Evolutionary conservation across 30 jellyfish, hydroid and myxozoan genomes (phyloP), one percentile per base, ranked within the genome.

Genomic region (Aurelia sp.): DNA sequence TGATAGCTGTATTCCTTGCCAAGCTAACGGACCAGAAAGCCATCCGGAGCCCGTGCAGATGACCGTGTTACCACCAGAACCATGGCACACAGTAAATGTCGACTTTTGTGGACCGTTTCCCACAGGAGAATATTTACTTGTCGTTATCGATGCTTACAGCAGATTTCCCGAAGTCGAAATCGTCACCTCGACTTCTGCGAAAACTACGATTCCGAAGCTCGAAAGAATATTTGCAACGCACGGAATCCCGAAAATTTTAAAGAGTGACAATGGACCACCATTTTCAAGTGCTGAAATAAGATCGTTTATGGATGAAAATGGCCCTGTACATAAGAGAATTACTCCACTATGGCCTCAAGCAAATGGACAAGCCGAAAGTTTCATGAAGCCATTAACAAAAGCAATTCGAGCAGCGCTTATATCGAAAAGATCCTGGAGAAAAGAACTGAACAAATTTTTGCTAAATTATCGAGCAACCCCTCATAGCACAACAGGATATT

Each of bases 341-440:
- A 2, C 55, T 84, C 30, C 94, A 74, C 63, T 81, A 50, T 81
- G 91, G 91, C 58, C 91, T 10, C 76, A 65, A 81, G 87, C 87
- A 40, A 84, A 82, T 55, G 18, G 78, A 22, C 86, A 82, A 68
- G 86, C 86, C 24, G 86, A 82, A 41, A 82, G 48, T 41, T 82
- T 82, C 50, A 82, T 48, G 92, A 76, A 76, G 62, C 78, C 74
- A 20, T 67, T 74, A 30, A 55, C 57, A 15, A 74, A 74, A 74
- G 73, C 86, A 21, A 74, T 74, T 11, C 18, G 30, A 48, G 8
- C 73, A 48, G 86, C 86, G 17, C 35, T n/a, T n/a, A 31, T 50
- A 17, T 53, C 16, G 19, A 53, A 53, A 12, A 53, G 19, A 18
- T 12, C 16, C 19, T 53, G 65, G 86, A 74, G 55, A 52, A 74